Evolutionary conservation across 2,888 invertebrate genomes (phyloP), one percentile per base, ranked within the genome.

Genomic region (Drosophila fulvimacula): DNA sequence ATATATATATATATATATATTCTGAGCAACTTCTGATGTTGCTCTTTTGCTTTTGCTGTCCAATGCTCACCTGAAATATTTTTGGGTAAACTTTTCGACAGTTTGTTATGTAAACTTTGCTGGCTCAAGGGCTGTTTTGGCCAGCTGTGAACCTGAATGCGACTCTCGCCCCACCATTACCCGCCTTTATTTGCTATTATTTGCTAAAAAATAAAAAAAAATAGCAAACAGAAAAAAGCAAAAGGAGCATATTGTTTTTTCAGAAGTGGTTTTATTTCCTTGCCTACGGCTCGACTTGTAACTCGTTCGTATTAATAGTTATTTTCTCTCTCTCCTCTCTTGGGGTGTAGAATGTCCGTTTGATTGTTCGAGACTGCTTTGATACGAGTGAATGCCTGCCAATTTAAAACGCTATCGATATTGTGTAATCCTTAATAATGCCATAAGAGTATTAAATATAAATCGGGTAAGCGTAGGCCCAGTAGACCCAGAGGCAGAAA

Each of bases 31-130:
- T 83, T 83, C 76, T 78, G 74, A 78, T 80, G 74, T 66, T 76
- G 63, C 51, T 66, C 76, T 73, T 60, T 62, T 67, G 71, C 48
- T 49, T 65, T 68, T 68, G 65, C 51, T 69, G 55, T 61, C 51
- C 74, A 69, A 39, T 68, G 73, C 68, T 81, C 79, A 81, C 83
- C 83, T 83, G 79, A 75, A 86, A 86, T 69, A 83, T 76, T 79
- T 84, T 72, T 49, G 67, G 56, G 30, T 34, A 75, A 84, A 86
- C 77, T 84, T 84, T 86, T 61, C 68, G 63, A 72, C 79, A 75
- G 75, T 82, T 85, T 76, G 86, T 73, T 82, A 65, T 70, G 79
- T 63, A 74, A 76, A 79, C 79, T 76, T 76, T 76, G 17, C 55
- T 69, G 38, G 76, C 69, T 76, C 62, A 69, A 51, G 42, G 72